Conservation (phyloP, 2,113 vertebrate species). For the Montifringilla adamsi region DNA sequence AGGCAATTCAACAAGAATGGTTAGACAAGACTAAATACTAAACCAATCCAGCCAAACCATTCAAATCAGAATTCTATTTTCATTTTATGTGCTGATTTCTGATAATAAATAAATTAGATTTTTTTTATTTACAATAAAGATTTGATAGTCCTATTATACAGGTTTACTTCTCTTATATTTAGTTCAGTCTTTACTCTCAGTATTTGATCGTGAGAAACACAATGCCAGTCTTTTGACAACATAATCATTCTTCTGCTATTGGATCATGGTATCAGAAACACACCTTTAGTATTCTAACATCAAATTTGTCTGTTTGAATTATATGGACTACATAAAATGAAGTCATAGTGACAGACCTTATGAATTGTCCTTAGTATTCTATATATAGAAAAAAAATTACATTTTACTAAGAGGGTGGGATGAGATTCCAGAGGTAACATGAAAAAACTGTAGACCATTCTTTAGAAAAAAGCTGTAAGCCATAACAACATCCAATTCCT, state of each 20-base stretch:
- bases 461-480: background rate
- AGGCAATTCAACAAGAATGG: background rate
- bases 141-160: background rate
- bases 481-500: background rate
- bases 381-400: background rate
- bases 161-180: background rate
- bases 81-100: background rate
- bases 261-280: background rate
- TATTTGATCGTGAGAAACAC: background rate
- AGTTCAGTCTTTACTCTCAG: background rate
- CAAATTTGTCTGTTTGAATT: background rate
- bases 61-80: background rate
- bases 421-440: background rate
- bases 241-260: background rate
- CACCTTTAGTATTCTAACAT: background rate
- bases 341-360: background rate
- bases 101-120: background rate
- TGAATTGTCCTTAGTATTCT: background rate
- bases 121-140: background rate
- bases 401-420: background rate
- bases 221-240: background rate
- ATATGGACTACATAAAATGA: background rate
- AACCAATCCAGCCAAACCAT: background rate
- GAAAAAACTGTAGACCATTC: background rate
- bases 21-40: background rate